Evolutionary conservation across 2,113 vertebrate genomes (phyloP).

Genomic region (Tragelaphus scriptus): DNA sequence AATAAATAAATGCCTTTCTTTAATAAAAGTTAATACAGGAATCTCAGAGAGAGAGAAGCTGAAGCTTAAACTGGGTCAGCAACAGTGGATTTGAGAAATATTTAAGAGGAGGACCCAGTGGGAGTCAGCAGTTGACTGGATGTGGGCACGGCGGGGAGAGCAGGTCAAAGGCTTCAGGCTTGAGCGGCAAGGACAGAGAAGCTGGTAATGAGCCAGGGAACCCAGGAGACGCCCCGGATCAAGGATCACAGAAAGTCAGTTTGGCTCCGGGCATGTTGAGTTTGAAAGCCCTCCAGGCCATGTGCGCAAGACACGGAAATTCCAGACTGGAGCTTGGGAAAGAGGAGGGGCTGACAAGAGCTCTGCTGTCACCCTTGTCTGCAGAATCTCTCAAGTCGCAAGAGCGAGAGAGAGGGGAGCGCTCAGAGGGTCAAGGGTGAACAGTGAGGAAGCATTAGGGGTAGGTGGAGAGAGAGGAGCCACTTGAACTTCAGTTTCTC

Average conservation of each 20-base stretch:
- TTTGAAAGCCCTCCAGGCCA: neutral
- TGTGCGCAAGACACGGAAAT: neutral
- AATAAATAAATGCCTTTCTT: neutral
- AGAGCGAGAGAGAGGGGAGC: neutral
- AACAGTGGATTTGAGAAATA: neutral
- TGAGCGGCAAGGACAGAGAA: slow-evolving; percentile 22
- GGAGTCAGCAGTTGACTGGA: neutral
- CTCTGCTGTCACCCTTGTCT: accelerated
- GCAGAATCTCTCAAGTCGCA: accelerated
- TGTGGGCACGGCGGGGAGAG: no score
- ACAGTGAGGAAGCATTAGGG: neutral
- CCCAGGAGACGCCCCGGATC: neutral
- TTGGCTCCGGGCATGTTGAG: neutral
- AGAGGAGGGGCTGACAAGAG: neutral
- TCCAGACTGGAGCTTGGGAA: neutral
- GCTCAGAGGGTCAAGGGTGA: neutral
- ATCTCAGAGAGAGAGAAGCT: neutral
- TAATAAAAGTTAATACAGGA: neutral
- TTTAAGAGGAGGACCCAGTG: neutral
- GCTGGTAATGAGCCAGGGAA: neutral
- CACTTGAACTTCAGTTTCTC: neutral
- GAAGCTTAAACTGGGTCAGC: neutral
- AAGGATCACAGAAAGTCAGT: neutral
- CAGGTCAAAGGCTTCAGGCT: neutral
- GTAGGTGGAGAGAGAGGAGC: neutral